Conservation (phyloP, 1,140 invertebrate species). For the Meloidogyne hapla region DNA sequence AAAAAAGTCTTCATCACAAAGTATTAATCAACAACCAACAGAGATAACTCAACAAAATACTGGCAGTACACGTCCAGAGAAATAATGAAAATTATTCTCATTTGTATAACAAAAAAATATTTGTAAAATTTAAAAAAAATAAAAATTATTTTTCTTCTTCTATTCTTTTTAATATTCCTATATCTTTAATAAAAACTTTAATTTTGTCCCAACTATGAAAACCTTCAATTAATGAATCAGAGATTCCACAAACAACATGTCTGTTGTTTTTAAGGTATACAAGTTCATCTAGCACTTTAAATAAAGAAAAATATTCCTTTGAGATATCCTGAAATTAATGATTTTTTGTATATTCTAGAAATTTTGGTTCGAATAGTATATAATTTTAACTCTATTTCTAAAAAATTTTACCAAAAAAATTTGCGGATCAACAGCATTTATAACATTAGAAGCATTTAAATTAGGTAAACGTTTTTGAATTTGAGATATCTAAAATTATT, state of each 20-base stretch:
- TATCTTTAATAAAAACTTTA: background rate
- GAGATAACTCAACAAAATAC: background rate
- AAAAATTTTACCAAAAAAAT: slow-evolving; percentile 6
- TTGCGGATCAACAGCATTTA: slow-evolving; percentile 4
- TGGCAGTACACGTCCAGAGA: background rate
- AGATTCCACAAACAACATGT: background rate
- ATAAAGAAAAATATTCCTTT: background rate
- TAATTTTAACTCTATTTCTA: background rate
- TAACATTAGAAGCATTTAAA: background rate
- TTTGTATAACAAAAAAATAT: background rate
- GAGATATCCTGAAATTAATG: background rate
- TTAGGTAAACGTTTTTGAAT: slow-evolving; percentile 3
- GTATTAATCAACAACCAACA: background rate
- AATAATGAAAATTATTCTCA: background rate
- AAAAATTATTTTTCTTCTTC: background rate
- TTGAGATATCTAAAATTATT: background rate
- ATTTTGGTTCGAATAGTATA: no score
- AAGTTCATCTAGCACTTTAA: background rate
- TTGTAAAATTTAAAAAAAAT: background rate
- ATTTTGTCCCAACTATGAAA: background rate
- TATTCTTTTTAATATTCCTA: background rate
- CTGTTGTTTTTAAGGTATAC: background rate
- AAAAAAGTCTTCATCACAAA: slow-evolving; percentile 7
- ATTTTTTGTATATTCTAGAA: no score
- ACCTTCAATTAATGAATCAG: background rate